A percentile compares a stretch with the other conserved stretches of the same genome.
These are phyloP conservation scores for Nothocercus nigrocapillus DNA, from an alignment of 2,113 vertebrate genomes.

Conservation along the genomic window DNA sequence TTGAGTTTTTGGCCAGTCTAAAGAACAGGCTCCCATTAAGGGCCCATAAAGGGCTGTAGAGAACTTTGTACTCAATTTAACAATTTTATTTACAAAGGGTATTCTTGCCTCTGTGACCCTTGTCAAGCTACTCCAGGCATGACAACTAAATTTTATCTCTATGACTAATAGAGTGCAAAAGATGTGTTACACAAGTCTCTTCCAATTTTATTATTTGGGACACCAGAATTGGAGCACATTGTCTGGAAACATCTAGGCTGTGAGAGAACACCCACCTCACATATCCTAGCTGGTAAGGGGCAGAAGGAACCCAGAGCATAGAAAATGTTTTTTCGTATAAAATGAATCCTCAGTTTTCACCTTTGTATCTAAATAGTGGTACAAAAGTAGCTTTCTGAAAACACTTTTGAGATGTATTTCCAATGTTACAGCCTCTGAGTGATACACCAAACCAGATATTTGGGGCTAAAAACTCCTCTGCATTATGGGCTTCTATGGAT, in stretches of 20 bases:
- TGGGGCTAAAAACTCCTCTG: neutral
- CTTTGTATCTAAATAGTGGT: neutral
- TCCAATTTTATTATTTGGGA: neutral
- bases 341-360: neutral
- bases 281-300: conserved; percentile 2
- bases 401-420: neutral
- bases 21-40: neutral
- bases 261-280: neutral
- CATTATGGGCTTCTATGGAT: neutral
- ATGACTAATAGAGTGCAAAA: neutral
- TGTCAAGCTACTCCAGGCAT: neutral
- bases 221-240: neutral
- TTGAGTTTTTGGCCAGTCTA: conserved; percentile 3
- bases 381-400: neutral
- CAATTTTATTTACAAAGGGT: conserved; percentile 7
- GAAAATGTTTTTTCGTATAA: neutral
- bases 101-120: neutral
- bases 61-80: neutral
- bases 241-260: neutral
- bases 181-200: neutral
- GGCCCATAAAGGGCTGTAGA: neutral
- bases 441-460: neutral
- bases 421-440: neutral
- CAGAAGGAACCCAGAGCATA: conserved; percentile 8
- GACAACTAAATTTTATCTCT: conserved; percentile 3